Conservation (phyloP, 1,140 invertebrate genomes). For the Calliopsis andreniformis region DNA sequence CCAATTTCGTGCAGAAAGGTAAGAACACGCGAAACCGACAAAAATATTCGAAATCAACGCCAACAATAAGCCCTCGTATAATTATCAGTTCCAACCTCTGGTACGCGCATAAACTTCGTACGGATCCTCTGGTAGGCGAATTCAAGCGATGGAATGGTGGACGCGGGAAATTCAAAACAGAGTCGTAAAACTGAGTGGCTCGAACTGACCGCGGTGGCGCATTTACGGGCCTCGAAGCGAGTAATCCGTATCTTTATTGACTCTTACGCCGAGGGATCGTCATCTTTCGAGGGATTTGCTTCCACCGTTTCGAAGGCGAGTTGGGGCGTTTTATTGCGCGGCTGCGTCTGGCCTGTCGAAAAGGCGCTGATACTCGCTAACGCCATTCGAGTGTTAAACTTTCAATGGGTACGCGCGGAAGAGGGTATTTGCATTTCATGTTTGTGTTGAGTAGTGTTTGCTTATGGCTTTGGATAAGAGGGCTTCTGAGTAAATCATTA, state of each 20-base stretch:
- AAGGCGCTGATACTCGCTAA: background rate
- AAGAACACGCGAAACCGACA: background rate
- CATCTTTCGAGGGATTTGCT: conserved; percentile 36
- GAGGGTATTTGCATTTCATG: background rate
- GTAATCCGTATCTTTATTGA: conserved; percentile 74
- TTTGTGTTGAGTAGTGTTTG: no score
- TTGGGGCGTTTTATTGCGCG: conserved; percentile 37
- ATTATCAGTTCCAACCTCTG: conserved; percentile 18
- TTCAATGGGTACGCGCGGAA: background rate
- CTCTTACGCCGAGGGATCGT: conserved; percentile 58
- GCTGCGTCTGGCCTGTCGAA: background rate
- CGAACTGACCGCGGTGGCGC: conserved; percentile 34
- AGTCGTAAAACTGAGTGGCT: conserved; percentile 65
- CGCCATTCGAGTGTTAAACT: conserved; percentile 22
- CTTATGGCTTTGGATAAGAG: no score
- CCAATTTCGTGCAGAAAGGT: no score
- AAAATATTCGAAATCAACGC: conserved; percentile 12
- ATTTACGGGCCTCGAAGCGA: conserved; percentile 52
- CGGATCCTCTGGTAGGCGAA: conserved; percentile 9
- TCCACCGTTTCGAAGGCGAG: background rate
- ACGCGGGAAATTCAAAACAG: conserved; percentile 65
- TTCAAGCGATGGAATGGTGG: conserved; percentile 16
- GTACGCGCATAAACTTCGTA: background rate
- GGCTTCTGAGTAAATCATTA: no score
- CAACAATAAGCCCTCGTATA: conserved; percentile 6